Conservation (phyloP, 2,113 vertebrate genomes). For the Rallus limicola region DNA sequence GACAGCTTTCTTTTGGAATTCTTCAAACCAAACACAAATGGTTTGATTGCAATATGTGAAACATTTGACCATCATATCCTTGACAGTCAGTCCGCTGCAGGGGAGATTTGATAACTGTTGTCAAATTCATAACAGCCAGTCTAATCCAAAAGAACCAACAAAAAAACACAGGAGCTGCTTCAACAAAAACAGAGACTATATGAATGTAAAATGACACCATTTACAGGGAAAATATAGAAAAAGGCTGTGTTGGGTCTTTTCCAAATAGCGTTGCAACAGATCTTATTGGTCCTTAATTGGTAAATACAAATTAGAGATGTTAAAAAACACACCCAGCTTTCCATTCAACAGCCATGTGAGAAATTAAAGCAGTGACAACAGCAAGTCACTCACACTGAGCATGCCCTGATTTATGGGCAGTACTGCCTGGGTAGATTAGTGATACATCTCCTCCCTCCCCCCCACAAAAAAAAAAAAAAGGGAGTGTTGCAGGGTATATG, state of each 20-base stretch:
- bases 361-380: neutral
- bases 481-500: neutral
- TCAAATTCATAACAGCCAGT: conserved; percentile 73
- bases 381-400: neutral
- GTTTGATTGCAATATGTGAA: conserved; percentile 77
- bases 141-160: conserved; percentile 61
- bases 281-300: neutral
- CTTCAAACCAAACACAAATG: conserved; percentile 73
- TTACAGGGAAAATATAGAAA: neutral
- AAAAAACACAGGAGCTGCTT: conserved; percentile 33
- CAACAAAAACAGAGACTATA: neutral
- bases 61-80: conserved; percentile 75
- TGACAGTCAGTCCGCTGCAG: conserved; percentile 68
- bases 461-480: neutral
- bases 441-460: neutral
- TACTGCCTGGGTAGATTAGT: neutral
- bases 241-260: neutral
- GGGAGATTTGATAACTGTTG: conserved; percentile 76
- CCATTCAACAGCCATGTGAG: neutral
- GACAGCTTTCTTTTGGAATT: conserved; percentile 77
- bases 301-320: conserved; percentile 23
- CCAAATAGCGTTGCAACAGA: neutral
- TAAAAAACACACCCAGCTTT: conserved; percentile 10
- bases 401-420: neutral
- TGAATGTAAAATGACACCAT: conserved; percentile 28